Evolutionary conservation across 2,888 invertebrate species (phyloP).

Genomic region (Coenonympha glycerion): DNA sequence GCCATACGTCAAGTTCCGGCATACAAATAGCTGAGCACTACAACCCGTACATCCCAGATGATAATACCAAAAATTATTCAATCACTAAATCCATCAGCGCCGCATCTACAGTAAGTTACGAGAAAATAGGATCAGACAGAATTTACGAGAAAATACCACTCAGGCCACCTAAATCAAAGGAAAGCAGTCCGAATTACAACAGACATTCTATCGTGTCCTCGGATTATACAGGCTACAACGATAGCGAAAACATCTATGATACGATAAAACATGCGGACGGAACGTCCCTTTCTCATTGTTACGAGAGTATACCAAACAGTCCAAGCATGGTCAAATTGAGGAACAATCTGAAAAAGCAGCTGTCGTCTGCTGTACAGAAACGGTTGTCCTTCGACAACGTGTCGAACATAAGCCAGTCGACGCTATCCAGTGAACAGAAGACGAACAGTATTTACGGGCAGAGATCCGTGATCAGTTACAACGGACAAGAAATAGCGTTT

Average conservation of each 20-base stretch:
- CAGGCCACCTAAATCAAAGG: slow-evolving; percentile 51
- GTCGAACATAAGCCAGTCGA: slow-evolving; percentile 69
- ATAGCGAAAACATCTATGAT: slow-evolving; percentile 78
- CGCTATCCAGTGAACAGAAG: slow-evolving; percentile 77
- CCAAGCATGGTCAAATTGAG: slow-evolving; percentile 66
- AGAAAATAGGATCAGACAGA: slow-evolving; percentile 67
- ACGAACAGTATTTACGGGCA: slow-evolving; percentile 78
- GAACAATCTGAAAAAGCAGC: slow-evolving; percentile 55
- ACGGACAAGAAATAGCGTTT: slow-evolving; percentile 68
- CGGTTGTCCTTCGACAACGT: slow-evolving; percentile 66
- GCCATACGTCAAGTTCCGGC: slow-evolving; percentile 59
- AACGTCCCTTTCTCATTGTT: slow-evolving; percentile 72
- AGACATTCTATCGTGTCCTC: slow-evolving; percentile 59
- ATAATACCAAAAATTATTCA: slow-evolving; percentile 52
- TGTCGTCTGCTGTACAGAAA: slow-evolving; percentile 56
- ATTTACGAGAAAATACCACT: slow-evolving; percentile 69
- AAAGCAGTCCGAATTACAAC: slow-evolving; percentile 58
- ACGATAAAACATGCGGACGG: slow-evolving; percentile 76
- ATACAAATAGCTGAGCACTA: slow-evolving; percentile 75
- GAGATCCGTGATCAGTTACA: slow-evolving; percentile 66
- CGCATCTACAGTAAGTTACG: slow-evolving; percentile 64
- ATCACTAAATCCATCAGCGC: slow-evolving; percentile 68
- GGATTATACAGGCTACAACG: slow-evolving; percentile 62
- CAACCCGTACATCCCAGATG: slow-evolving; percentile 46
- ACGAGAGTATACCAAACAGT: slow-evolving; percentile 76